Evolutionary conservation across 1,140 invertebrate species (phyloP).

Genomic region (Berghia stephanieae): DNA sequence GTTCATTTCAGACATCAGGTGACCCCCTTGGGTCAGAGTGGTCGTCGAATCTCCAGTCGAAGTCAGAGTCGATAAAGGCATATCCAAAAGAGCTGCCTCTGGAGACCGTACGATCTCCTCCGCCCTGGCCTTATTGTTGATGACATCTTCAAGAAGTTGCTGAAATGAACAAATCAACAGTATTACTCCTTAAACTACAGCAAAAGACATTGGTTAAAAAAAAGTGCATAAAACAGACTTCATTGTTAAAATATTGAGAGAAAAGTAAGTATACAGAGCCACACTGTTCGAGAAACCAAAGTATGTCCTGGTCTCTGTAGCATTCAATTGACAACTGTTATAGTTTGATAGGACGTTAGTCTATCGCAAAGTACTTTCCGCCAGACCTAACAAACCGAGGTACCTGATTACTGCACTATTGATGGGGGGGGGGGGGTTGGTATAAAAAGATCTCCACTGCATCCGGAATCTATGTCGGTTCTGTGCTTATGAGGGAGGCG

Average conservation of each 20-base stretch:
- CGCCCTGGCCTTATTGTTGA: slow-evolving; percentile 49
- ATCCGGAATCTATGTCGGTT: too few relatives aligned
- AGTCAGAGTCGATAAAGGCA: slow-evolving; percentile 37
- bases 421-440: too few relatives aligned
- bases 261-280: too few relatives aligned
- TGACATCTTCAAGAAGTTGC: slow-evolving; percentile 58
- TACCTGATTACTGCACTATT: too few relatives aligned
- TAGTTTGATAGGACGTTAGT: too few relatives aligned
- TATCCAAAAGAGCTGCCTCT: not conserved
- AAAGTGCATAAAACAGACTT: not conserved
- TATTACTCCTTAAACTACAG: not conserved
- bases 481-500: too few relatives aligned
- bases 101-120: slow-evolving; percentile 44
- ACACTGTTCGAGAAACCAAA: not conserved
- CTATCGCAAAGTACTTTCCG: too few relatives aligned
- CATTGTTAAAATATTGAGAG: not conserved
- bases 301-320: not conserved
- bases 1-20: slow-evolving; percentile 48
- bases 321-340: not conserved
- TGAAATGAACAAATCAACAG: slow-evolving; percentile 34
- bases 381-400: too few relatives aligned
- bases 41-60: slow-evolving; percentile 37
- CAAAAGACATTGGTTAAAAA: not conserved
- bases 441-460: too few relatives aligned
- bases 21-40: slow-evolving; percentile 34